phyloP scores from a whole-genome alignment of 2,113 vertebrate species.

The Numenius arquata region DNA sequence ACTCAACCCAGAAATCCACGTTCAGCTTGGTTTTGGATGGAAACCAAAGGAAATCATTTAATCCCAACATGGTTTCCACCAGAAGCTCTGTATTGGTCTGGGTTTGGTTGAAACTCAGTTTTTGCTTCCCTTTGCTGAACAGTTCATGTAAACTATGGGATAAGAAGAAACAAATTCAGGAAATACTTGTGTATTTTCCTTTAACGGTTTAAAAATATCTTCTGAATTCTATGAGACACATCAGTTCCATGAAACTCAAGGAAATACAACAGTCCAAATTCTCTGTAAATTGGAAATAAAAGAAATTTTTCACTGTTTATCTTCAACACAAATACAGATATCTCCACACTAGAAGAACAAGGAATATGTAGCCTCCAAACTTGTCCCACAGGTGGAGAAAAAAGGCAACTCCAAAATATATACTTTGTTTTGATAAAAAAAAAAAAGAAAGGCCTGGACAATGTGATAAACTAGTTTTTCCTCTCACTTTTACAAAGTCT shows the following conservation, averaged over 20 bases:
- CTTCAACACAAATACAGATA: background rate
- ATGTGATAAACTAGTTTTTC: background rate
- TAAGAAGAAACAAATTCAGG: slow-evolving; percentile 60
- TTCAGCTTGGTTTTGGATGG: slow-evolving; percentile 61
- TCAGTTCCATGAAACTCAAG: background rate
- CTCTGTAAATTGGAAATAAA: background rate
- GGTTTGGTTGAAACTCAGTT: slow-evolving; percentile 49
- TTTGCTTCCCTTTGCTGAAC: slow-evolving; percentile 52
- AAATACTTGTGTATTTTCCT: slow-evolving; percentile 55
- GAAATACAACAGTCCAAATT: background rate
- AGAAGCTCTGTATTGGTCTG: slow-evolving; percentile 58
- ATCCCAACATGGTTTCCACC: slow-evolving; percentile 66
- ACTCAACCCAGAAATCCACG: slow-evolving; percentile 57
- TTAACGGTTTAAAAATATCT: slow-evolving; percentile 16
- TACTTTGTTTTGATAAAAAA: background rate
- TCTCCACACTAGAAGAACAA: background rate
- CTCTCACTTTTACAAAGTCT: background rate
- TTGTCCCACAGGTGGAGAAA: background rate
- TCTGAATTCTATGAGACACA: slow-evolving; percentile 24
- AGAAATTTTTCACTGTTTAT: background rate
- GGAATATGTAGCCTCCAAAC: background rate
- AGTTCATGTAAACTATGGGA: slow-evolving; percentile 43
- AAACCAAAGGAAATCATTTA: slow-evolving; percentile 69
- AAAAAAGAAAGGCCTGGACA: background rate
- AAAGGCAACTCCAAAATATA: background rate